A percentile compares a stretch with the other conserved stretches of the same genome.
Evolutionary conservation across 2,797 vertebrate genomes (phyloP).

Genomic region (Halcyon chelicuti): DNA sequence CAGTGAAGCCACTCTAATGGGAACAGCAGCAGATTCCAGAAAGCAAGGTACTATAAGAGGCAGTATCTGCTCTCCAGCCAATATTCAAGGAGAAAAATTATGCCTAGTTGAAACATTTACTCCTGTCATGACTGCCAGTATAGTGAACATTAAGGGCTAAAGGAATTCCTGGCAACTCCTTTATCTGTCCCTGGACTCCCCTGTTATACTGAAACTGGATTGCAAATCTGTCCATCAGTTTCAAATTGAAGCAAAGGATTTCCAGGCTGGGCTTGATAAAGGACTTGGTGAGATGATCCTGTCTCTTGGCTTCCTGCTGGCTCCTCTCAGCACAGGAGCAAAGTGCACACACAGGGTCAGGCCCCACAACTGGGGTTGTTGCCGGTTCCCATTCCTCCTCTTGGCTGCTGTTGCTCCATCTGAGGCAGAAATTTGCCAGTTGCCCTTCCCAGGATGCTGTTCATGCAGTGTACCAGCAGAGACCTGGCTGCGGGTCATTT

Average conservation of each 20-base stretch:
- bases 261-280: background rate
- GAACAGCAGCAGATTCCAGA: background rate
- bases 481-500: background rate
- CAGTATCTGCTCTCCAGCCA: background rate
- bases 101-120: background rate
- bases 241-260: background rate
- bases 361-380: background rate
- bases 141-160: background rate
- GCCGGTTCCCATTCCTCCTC: background rate
- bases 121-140: background rate
- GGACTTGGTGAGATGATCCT: background rate
- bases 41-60: background rate
- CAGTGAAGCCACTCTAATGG: background rate
- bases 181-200: background rate
- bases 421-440: background rate
- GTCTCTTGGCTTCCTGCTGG: background rate
- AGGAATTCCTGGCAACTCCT: background rate
- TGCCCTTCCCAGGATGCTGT: background rate
- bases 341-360: accelerated
- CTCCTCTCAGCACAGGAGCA: background rate
- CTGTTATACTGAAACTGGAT: background rate
- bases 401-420: background rate
- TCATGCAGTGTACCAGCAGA: background rate
- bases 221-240: background rate
- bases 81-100: background rate